Evolutionary conservation across 2,888 invertebrate genomes (phyloP), one percentile per base, ranked within the genome.

Genomic region (Netelia virgata): DNA sequence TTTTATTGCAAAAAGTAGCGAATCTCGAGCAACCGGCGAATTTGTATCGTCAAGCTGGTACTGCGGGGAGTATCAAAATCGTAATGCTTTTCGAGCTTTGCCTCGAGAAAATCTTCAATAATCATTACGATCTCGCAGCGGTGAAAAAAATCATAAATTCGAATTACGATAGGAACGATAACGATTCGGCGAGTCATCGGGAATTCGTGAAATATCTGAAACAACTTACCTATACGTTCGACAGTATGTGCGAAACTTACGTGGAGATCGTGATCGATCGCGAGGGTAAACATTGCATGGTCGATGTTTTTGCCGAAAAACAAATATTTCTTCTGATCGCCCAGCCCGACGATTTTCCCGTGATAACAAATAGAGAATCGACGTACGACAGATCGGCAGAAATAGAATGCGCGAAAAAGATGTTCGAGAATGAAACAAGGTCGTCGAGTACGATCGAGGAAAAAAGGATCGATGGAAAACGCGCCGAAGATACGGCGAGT

Each of bases 1-100:
- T 99, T 93, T 95, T 99, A 2, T 96, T 98, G 85, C 98, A 99
- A 93, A 98, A 98, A 94, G 98, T 98, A 0, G 97, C 97, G 0
- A 97, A 97, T 91, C 95, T 98, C 86, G 97, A 97, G 83, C 96
- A 97, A 89, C 97, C 98, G 3, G 98, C 98, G 1, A 98, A 98
- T 94, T 94, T 98, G n/a, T 98, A 98, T 92, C 97, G 97, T 83
- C 98, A 98, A 94, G 97, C 98, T 10, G 98, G 98, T 47, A 97
- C 98, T 0, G 97, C 98, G 0, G 98, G 98, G 96, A 97, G 98
- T 57, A 97, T 98, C 20, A 97, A 97, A 93, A 96, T 97, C 73
- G 97, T 98, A 83, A 96, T 98, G 0, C 94, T 98, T 57, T 97
- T 98, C 50, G 98, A 98, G 91, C 95, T 98, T 84, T 97, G 97